Base-by-base conservation (phyloP, 1,140 invertebrate species). In the Pissodes strobi region DNA sequence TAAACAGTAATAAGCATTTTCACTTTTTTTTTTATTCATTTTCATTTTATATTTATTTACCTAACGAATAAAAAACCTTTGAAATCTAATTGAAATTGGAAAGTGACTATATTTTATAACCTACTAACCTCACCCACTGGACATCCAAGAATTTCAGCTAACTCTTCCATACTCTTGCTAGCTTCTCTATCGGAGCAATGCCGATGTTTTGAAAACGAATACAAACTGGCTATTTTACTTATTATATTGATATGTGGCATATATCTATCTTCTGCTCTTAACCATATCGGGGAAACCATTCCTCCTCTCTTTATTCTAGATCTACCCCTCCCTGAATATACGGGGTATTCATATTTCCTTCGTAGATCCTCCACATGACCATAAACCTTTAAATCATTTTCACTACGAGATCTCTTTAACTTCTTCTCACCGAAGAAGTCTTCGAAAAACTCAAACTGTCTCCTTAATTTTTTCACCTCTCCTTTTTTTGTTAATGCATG, bases 201-300 rank as follows among this genome's bases (percentile, higher is more conserved):
- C n/a, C n/a, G n/a, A 15, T 78, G 62, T 53, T 61, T 66, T 49
- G 65, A 72, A 49, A 69, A 72, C 5, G 71, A 64, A 49, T 75
- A 78, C 12, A 94, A 75, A 2, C 85, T 83, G 0, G 89, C 91
- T 18, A 89, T 86, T 78, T 92, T 92, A 71, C 90, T 92, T 66
- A 93, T 93, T 1, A 94, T 86, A 72, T 94, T 92, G 27, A 93
- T 93, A 71, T 90, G 90, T 0, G 91, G 91, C 90, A 94, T 92
- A 43, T 86, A 86, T 2, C 90, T 82, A 71, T 92, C 86, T 37
- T 87, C 86, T 1, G 82, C 79, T n/a, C 83, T 79, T 21, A 89
- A 76, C 19, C 86, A 87, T 12, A 84, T 75, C n/a, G 84, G 80
- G 0, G 83, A 82, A 10, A 84, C 79, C 18, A 79, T 77, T 21